phyloP scores from a whole-genome alignment of 2,113 vertebrate species.

The Pterocles orientalis region DNA sequence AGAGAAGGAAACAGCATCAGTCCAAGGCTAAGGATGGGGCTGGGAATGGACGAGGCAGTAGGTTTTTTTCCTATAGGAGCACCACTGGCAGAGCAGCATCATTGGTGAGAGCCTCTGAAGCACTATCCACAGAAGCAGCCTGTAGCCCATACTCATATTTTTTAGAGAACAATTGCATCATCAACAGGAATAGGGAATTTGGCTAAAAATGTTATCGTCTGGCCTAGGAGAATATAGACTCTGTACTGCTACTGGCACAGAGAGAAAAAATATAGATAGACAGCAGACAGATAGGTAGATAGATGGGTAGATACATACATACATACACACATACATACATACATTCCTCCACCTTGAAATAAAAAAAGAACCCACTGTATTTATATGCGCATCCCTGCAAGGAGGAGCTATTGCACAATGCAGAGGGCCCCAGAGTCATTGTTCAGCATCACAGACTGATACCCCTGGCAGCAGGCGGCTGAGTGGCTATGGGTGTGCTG shows the following conservation, averaged over 20 bases:
- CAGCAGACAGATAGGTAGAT: no score
- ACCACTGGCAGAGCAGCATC: not conserved
- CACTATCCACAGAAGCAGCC: not conserved
- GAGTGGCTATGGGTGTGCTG: accelerated
- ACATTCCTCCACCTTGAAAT: not conserved
- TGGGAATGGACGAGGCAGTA: not conserved
- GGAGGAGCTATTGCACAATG: not conserved
- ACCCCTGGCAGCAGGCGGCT: accelerated
- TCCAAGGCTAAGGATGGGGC: not conserved
- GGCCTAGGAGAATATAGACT: not conserved
- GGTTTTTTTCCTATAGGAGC: not conserved
- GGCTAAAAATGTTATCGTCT: not conserved
- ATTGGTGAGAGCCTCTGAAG: not conserved
- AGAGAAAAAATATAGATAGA: no score
- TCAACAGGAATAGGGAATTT: not conserved
- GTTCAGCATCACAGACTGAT: accelerated
- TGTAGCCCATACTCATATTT: no score
- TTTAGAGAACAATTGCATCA: not conserved
- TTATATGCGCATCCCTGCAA: not conserved
- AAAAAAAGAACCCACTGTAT: not conserved
- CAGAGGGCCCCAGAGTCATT: not conserved
- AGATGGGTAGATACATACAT: accelerated
- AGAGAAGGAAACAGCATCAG: not conserved
- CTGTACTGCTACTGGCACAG: not conserved
- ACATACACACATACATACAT: not conserved